Conservation (phyloP, 1,140 invertebrate species). For the Leptinotarsa defecta region DNA sequence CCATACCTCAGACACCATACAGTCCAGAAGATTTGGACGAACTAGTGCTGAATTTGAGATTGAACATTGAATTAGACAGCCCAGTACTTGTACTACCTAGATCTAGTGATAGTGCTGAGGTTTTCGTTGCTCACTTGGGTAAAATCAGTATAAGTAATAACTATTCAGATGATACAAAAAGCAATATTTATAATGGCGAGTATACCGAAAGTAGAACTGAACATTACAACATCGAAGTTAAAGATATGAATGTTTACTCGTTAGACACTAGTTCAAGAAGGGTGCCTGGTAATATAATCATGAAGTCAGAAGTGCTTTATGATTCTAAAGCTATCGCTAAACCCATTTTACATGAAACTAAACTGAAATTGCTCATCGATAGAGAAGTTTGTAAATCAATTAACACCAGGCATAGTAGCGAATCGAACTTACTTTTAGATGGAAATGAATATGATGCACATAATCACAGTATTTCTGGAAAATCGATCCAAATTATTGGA, state of each 20-base stretch:
- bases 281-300: conserved; percentile 51
- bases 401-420: conserved; percentile 35
- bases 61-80: conserved; percentile 82
- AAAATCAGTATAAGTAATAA: conserved; percentile 75
- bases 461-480: conserved; percentile 12
- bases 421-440: conserved; percentile 48
- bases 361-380: conserved; percentile 69
- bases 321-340: conserved; percentile 67
- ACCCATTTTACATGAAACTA: conserved; percentile 82
- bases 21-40: conserved; percentile 55
- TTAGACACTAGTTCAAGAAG: conserved; percentile 62
- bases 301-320: conserved; percentile 68
- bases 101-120: conserved; percentile 75
- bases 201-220: conserved; percentile 52
- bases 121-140: conserved; percentile 91
- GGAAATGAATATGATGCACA: conserved; percentile 32
- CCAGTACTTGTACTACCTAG: conserved; percentile 86
- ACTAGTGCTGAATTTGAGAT: conserved; percentile 56
- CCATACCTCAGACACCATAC: conserved; percentile 55
- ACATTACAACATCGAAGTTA: conserved; percentile 68
- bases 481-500: conserved; percentile 68
- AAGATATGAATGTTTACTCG: conserved; percentile 88
- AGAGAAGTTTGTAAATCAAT: conserved; percentile 53
- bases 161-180: conserved; percentile 31
- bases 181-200: conserved; percentile 32